Evolutionary conservation across 1,140 invertebrate species (phyloP), one percentile per base, ranked within the genome.

Genomic region (Adoxophyes honmai): DNA sequence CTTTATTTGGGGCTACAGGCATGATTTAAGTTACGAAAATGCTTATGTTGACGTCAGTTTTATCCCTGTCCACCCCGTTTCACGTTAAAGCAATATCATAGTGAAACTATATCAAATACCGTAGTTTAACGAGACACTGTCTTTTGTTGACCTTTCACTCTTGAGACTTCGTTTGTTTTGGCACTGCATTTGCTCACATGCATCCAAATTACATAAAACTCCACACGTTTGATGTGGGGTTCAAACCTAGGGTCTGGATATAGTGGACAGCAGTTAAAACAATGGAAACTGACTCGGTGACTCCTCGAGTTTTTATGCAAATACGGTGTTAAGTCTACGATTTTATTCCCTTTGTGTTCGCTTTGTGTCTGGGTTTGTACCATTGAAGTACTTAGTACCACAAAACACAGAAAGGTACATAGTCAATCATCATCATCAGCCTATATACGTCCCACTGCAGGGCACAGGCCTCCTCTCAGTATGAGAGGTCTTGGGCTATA

Each of bases 301-400:
- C 39, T 44, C 21, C 15, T 18, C 15, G 39, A 44, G 39, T 44
- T 44, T 44, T 44, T 44, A 44, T 44, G 39, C 39, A 44, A 44
- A 44, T 44, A 16, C n/a, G 16, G 8, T 44, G 15, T 44, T 16
- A 18, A n/a, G n/a, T n/a, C n/a, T n/a, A n/a, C n/a, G n/a, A n/a
- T n/a, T n/a, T n/a, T n/a, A n/a, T n/a, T n/a, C n/a, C n/a, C n/a
- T n/a, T n/a, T n/a, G n/a, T n/a, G n/a, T n/a, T n/a, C n/a, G n/a
- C n/a, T n/a, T n/a, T n/a, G n/a, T n/a, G n/a, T n/a, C n/a, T n/a
- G n/a, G n/a, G n/a, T n/a, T n/a, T n/a, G n/a, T n/a, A n/a, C n/a
- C n/a, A n/a, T n/a, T n/a, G n/a, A n/a, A n/a, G n/a, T n/a, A n/a
- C n/a, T n/a, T n/a, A n/a, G n/a, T n/a, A n/a, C n/a, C n/a, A n/a